Evolutionary conservation across 2,888 invertebrate species (phyloP).

Genomic region (Sympetrum striolatum): DNA sequence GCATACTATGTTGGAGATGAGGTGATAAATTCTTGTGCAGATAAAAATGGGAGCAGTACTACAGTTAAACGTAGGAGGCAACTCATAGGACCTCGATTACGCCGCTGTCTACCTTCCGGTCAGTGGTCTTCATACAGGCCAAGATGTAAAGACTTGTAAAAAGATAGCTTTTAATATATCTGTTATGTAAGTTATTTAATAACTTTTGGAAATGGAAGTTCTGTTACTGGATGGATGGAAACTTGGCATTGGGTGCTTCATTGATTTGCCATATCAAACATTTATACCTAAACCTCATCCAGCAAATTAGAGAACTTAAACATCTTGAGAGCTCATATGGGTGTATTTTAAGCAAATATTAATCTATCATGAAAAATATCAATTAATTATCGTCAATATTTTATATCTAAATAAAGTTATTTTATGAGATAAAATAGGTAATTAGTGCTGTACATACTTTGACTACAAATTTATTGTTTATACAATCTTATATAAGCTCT

Average conservation of each 20-base stretch:
- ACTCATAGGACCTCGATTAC: conserved; percentile 45
- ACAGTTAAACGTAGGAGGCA: neutral
- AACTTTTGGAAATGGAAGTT: neutral
- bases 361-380: too few relatives aligned
- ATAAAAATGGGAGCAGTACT: neutral
- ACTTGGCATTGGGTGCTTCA: neutral
- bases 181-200: neutral
- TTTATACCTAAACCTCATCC: too few relatives aligned
- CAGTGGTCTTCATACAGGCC: conserved; percentile 46
- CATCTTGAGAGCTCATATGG: too few relatives aligned
- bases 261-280: too few relatives aligned
- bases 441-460: too few relatives aligned
- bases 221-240: neutral
- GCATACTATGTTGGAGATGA: conserved; percentile 19
- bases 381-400: too few relatives aligned
- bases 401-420: too few relatives aligned
- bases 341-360: too few relatives aligned
- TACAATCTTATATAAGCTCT: too few relatives aligned
- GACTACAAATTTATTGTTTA: too few relatives aligned
- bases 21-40: neutral
- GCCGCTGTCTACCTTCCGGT: conserved; percentile 45
- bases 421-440: too few relatives aligned
- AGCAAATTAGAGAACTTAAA: too few relatives aligned
- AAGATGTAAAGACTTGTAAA: conserved; percentile 34
- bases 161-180: neutral